Evolutionary conservation across 2,797 vertebrate genomes (phyloP).

Genomic region (Arrhamphus sclerolepis): DNA sequence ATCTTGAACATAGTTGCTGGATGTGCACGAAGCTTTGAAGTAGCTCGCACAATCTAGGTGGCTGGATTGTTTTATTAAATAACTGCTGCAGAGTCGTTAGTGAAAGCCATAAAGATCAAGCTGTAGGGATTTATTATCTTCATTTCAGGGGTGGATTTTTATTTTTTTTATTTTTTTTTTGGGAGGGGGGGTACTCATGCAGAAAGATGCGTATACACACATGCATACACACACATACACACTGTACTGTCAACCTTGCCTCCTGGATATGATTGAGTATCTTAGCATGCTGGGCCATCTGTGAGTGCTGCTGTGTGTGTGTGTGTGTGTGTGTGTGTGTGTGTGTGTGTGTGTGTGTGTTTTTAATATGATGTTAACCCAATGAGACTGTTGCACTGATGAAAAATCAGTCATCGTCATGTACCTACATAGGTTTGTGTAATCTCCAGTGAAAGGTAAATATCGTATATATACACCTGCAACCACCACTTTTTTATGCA

Average conservation of each 20-base stretch:
- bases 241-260: constrained; percentile 54
- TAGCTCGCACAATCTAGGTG: constrained; percentile 75
- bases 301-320: constrained; percentile 48
- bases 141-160: constrained; percentile 71
- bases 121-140: constrained; percentile 75
- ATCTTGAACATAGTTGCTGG: constrained; percentile 13
- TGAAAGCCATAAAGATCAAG: constrained; percentile 77
- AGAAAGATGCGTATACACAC: constrained; percentile 22
- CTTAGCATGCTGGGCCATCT: constrained; percentile 63
- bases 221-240: constrained; percentile 25
- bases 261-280: constrained; percentile 63
- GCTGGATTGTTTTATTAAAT: constrained; percentile 81
- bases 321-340: constrained; percentile 65
- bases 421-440: constrained; percentile 44
- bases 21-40: constrained; percentile 48
- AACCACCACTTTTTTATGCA: constrained; percentile 1
- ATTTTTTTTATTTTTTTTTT: too few relatives aligned
- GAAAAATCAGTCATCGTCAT: constrained; percentile 56
- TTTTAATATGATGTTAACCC: constrained; percentile 47
- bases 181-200: constrained; percentile 37
- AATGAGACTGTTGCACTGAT: constrained; percentile 42
- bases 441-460: constrained; percentile 26
- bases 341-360: too few relatives aligned
- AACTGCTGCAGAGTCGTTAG: constrained; percentile 74
- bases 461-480: too few relatives aligned